Base-by-base conservation (phyloP, 2,113 vertebrate genomes). In the Prietella phreatophila region DNA sequence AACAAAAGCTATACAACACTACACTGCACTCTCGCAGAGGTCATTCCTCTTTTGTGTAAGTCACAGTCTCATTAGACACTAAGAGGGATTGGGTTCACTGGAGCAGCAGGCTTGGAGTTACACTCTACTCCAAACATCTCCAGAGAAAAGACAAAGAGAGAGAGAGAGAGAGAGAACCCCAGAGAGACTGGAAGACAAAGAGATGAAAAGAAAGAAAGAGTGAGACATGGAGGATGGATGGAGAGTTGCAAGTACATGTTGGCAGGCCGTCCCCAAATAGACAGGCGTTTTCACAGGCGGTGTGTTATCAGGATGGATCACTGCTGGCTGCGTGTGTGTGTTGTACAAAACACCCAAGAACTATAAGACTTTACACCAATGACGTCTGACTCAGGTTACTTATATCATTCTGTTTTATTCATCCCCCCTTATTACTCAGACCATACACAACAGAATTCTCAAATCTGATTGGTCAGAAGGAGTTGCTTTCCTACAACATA, bases 1-100 rank as follows among this genome's bases (percentile, higher is more conserved):
- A 71, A 71, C 30, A 82, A 27, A 65, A n/a, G 76, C 85, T 69
- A 55, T 42, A 80, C 11, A 81, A 86, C 15, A 17, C 27, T 33
- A 55, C n/a, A 82, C 76, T 69, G 61, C 78, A 69, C 30, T 20
- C n/a, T 55, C 61, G 58, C 33, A 39, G 63, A 55, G 50, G 47
- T 86, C 53, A 78, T 30, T 53, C 67, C 53, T 58, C 53, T 58
- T 63, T 80, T 80, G 76, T 36, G 61, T 56, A 58, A 63, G 69
- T 75, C 55, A 61, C 78, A 63, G 53, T 82, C 65, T 89, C 79
- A 83, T 60, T 86, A 81, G 85, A 80, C 42, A 20, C 30, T 55
- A 86, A 69, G 61, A 69, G 78, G 78, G 61, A 67, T 82, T 67
- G 39, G 42, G 78, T 81, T 69, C 85, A 20, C 20, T 86, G 85